Conservation (phyloP, 1,140 invertebrate species). For the Drosophila punjabiensis region DNA sequence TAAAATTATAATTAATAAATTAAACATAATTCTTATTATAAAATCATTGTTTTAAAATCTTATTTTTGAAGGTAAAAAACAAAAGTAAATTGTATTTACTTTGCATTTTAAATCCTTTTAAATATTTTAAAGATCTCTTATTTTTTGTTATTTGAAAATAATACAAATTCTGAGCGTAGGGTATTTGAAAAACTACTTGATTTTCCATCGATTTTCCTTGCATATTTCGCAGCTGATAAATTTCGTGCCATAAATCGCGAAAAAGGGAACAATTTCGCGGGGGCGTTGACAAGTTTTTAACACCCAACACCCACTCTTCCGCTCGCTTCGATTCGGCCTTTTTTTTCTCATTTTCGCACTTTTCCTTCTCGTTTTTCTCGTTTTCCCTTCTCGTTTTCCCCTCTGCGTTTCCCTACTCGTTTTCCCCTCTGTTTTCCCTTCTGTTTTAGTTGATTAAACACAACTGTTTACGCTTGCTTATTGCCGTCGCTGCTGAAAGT, state of each 20-base stretch:
- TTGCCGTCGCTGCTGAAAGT: constrained; percentile 48
- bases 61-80: background rate
- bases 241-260: constrained; percentile 36
- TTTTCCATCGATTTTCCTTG: constrained; percentile 8
- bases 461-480: constrained; percentile 64
- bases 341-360: constrained; percentile 25
- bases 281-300: constrained; percentile 44
- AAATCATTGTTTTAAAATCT: too few species aligned
- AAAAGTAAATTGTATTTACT: background rate
- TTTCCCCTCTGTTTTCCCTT: constrained; percentile 8
- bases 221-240: constrained; percentile 36
- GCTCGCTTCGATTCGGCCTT: constrained; percentile 26
- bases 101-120: background rate
- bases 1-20: background rate
- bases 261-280: constrained; percentile 35
- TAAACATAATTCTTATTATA: too few species aligned
- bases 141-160: too few species aligned
- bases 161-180: background rate
- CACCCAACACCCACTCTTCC: constrained; percentile 13
- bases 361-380: constrained; percentile 12
- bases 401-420: background rate
- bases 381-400: constrained; percentile 9
- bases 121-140: too few species aligned
- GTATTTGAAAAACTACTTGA: background rate
- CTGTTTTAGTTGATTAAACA: constrained; percentile 76